Evolutionary conservation across 2,113 vertebrate genomes (phyloP).

Genomic region (Sus scrofa): T2T-Sscrofa CM000820.6:129437501-129438000

Average conservation of each 20-base stretch:
- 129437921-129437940: neutral
- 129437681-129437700: no score
- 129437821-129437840: neutral
- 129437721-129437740: neutral
- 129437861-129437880: neutral
- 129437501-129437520: neutral
- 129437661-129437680: no score
- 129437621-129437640: no score
- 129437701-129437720: no score
- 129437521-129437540: neutral
- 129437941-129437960: neutral
- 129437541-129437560: neutral
- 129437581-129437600: neutral
- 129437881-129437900: slow-evolving; percentile 4
- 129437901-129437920: neutral
- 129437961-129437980: slow-evolving; percentile 14
- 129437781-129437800: neutral
- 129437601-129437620: neutral
- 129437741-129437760: neutral
- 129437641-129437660: no score
- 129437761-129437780: neutral
- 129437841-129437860: neutral
- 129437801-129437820: neutral
- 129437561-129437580: no score
- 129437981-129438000: neutral